phyloP scores from a whole-genome alignment of 2,888 invertebrate species.

The Dascillus cervinus region DNA sequence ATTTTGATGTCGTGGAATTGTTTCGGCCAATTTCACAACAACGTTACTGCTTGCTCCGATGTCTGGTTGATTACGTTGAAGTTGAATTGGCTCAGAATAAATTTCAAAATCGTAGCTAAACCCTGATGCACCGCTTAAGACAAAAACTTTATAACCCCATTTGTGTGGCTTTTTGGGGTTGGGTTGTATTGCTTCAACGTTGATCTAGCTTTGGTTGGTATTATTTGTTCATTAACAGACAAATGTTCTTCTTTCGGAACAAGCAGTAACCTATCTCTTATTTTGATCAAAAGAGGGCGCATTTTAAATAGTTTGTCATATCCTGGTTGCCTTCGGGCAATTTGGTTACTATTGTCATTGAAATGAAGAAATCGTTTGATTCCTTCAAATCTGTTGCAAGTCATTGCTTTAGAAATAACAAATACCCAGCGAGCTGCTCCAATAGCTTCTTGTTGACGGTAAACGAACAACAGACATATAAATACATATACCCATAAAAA shows the following conservation, averaged over 20 bases:
- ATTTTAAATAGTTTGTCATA: constrained; percentile 28
- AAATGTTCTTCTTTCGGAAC: constrained; percentile 29
- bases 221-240: constrained; percentile 32
- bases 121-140: too few relatives aligned
- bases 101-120: too few relatives aligned
- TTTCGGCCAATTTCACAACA: too few relatives aligned
- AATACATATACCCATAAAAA: constrained; percentile 10
- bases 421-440: neutral
- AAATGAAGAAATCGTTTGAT: constrained; percentile 18
- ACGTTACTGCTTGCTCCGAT: too few relatives aligned
- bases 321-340: constrained; percentile 11
- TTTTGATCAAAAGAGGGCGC: constrained; percentile 16
- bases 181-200: too few relatives aligned
- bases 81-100: too few relatives aligned
- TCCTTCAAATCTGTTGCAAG: constrained; percentile 21
- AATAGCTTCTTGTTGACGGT: constrained; percentile 10
- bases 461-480: constrained; percentile 13
- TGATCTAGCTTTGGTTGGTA: constrained; percentile 28
- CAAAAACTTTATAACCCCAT: too few relatives aligned
- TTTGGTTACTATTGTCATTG: constrained; percentile 9
- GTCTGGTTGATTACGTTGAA: too few relatives aligned
- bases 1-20: constrained; percentile 13
- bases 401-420: constrained; percentile 18
- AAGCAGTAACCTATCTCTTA: constrained; percentile 12
- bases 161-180: constrained; percentile 33